Conservation (phyloP, 2,888 invertebrate genomes). For the Erannis defoliaria region DNA sequence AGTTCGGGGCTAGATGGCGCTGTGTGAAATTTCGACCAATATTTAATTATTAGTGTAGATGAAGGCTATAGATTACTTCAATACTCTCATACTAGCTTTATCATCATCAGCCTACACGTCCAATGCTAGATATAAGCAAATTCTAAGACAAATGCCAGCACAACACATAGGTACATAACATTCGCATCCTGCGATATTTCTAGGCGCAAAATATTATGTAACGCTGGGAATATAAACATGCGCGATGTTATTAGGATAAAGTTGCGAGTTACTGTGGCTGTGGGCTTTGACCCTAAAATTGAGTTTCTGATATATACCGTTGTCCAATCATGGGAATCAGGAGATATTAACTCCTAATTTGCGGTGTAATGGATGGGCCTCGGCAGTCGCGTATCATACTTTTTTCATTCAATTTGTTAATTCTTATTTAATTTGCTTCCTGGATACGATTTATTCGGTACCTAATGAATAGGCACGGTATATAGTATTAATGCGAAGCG, state of each 20-base stretch:
- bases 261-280: background rate
- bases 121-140: too few species aligned
- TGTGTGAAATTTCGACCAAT: too few species aligned
- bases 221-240: too few species aligned
- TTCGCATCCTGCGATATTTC: too few species aligned
- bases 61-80: too few species aligned
- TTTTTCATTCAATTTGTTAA: constrained; percentile 22
- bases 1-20: too few species aligned
- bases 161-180: too few species aligned
- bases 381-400: constrained; percentile 6
- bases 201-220: too few species aligned
- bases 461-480: background rate
- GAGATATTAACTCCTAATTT: constrained; percentile 44
- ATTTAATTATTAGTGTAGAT: too few species aligned
- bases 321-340: constrained; percentile 42
- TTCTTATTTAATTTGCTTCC: constrained; percentile 17
- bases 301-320: constrained; percentile 26
- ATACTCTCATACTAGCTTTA: too few species aligned
- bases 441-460: constrained; percentile 4
- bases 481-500: background rate
- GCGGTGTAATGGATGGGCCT: constrained; percentile 18
- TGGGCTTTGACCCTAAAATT: constrained; percentile 18
- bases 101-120: too few species aligned
- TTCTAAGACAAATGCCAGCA: too few species aligned
- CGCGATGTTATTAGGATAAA: background rate